Percentiles rank a stretch among this genome's conserved stretches.
phyloP scores from a whole-genome alignment of 2,888 invertebrate genomes.

The Andrena trimmerana region DNA sequence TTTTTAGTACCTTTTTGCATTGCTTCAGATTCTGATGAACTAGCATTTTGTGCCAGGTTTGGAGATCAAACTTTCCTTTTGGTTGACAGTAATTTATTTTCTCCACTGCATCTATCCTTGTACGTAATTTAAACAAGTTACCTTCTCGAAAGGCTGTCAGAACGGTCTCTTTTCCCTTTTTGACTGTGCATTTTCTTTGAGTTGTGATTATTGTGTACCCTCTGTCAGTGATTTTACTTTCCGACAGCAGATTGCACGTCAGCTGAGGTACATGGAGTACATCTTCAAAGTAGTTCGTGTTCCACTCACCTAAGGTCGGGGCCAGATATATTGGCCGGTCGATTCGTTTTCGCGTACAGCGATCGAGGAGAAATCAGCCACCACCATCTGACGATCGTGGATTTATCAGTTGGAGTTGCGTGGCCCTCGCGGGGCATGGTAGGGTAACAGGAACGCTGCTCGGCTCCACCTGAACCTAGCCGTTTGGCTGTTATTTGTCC shows the following conservation, averaged over 20 bases:
- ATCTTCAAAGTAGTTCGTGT: too few species aligned
- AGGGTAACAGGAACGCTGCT: too few species aligned
- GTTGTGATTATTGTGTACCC: not conserved
- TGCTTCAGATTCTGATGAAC: conserved; percentile 1
- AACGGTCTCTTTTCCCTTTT: not conserved
- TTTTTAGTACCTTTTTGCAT: not conserved
- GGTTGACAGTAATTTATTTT: not conserved
- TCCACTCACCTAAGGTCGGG: too few species aligned
- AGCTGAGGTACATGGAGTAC: too few species aligned
- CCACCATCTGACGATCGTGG: too few species aligned
- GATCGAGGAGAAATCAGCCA: too few species aligned
- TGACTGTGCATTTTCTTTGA: not conserved
- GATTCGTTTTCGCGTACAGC: too few species aligned
- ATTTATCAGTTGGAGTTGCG: too few species aligned
- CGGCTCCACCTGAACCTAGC: too few species aligned
- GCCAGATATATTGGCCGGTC: too few species aligned
- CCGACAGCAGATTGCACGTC: not conserved
- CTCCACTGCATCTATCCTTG: not conserved
- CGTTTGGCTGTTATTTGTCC: too few species aligned
- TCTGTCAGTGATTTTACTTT: not conserved
- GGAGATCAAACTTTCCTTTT: not conserved
- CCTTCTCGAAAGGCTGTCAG: not conserved
- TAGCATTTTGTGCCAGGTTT: not conserved
- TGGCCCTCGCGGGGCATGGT: too few species aligned
- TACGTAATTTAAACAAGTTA: not conserved